Evolutionary conservation across 2,888 invertebrate genomes (phyloP).

Genomic region (Acleris cristana): DNA sequence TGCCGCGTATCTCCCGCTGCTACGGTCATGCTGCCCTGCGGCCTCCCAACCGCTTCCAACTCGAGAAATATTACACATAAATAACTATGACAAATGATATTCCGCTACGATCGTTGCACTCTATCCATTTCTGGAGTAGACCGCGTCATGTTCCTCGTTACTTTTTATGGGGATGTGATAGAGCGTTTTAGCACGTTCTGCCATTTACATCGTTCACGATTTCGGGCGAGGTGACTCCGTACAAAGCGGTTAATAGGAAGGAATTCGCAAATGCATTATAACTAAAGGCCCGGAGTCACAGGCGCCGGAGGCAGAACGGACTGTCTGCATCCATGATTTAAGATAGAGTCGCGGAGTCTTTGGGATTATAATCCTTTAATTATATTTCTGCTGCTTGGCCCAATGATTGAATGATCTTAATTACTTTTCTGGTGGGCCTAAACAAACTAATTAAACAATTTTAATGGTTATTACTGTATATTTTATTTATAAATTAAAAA

Average conservation of each 20-base stretch:
- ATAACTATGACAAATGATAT: slow-evolving; percentile 71
- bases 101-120: slow-evolving; percentile 49
- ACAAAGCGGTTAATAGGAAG: background rate
- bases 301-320: slow-evolving; percentile 47
- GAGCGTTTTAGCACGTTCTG: slow-evolving; percentile 51
- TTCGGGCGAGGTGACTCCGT: slow-evolving; percentile 36
- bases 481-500: slow-evolving; percentile 37
- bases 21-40: slow-evolving; percentile 51
- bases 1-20: slow-evolving; percentile 64
- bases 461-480: slow-evolving; percentile 45
- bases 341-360: slow-evolving; percentile 51
- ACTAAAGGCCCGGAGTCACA: background rate
- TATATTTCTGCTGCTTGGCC: slow-evolving; percentile 64
- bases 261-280: slow-evolving; percentile 4
- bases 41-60: slow-evolving; percentile 54
- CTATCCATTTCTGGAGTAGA: slow-evolving; percentile 53
- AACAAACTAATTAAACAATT: slow-evolving; percentile 65
- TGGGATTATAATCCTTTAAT: slow-evolving; percentile 72
- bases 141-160: slow-evolving; percentile 48
- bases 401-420: slow-evolving; percentile 74
- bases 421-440: slow-evolving; percentile 68
- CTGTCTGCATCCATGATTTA: slow-evolving; percentile 60
- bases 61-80: slow-evolving; percentile 58
- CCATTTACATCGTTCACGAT: slow-evolving; percentile 42
- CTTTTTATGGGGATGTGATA: slow-evolving; percentile 59